Evolutionary conservation across 2,888 invertebrate genomes (phyloP), one percentile per base, ranked within the genome.

Genomic region (Chymomyza fuscimana): DNA sequence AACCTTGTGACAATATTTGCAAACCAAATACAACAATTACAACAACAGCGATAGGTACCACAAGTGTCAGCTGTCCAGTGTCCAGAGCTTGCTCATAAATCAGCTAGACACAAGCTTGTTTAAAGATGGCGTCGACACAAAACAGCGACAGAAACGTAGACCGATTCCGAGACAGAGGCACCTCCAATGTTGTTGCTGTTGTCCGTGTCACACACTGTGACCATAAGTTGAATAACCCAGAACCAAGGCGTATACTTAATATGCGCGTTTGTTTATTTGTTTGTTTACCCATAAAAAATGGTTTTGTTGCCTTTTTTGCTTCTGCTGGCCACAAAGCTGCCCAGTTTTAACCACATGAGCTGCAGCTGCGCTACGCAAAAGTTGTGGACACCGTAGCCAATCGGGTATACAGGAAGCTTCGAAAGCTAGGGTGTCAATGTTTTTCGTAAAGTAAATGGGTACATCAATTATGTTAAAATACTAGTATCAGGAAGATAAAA

Each of bases 1-100:
- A 83, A 63, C 70, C 74, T 78, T 70, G 71, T 72, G 80, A 63
- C 78, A 88, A 84, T 85, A 84, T 88, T 86, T 84, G 72, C 69
- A 19, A 70, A 66, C 69, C 81, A 46, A 74, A 65, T 66, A 73
- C 51, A 32, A 59, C 52, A 62, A 60, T 51, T n/a, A 9, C 56
- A 72, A 70, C 51, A 22, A 40, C 46, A 62, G 10, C 32, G 19
- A n/a, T 25, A 25, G 15, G 15, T 12, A 59, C 59, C 16, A 25
- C 59, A 12, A 32, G 22, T 25, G n/a, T n/a, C n/a, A 25, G 29
- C 59, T 59, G 25, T 15, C 40, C 40, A 46, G 40, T 65, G 54
- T 15, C 12, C 40, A 46, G 40, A 63, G 54, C 63, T 81, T 65
- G 73, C 82, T 73, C 80, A 78, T 84, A 86, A 84, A 88, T 84